A percentile compares a stretch with the other conserved stretches of the same genome.
Evolutionary conservation across 2,888 invertebrate species (phyloP).

Genomic region (Neocrepidodera transversa): DNA sequence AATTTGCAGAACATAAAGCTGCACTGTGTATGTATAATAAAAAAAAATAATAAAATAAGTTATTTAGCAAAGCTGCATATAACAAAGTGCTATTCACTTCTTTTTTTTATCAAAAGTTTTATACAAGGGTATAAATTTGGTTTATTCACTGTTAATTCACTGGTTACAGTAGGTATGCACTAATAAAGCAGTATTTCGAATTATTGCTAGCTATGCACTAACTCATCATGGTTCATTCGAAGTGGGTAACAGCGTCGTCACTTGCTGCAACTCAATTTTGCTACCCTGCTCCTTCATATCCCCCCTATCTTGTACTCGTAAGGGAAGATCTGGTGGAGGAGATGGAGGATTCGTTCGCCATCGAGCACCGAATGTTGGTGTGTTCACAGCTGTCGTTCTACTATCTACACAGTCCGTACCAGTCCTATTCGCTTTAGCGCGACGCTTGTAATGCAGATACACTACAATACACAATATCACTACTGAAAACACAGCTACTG

Average conservation of each 20-base stretch:
- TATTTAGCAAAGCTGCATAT: constrained; percentile 57
- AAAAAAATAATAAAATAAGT: constrained; percentile 54
- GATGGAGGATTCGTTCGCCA: constrained; percentile 50
- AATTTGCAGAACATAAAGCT: constrained; percentile 46
- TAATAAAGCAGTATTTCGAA: constrained; percentile 48
- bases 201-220: constrained; percentile 45
- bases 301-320: constrained; percentile 43
- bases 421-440: constrained; percentile 57
- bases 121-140: constrained; percentile 46
- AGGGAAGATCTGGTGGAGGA: constrained; percentile 40
- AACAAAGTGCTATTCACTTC: constrained; percentile 54
- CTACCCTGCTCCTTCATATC: constrained; percentile 43
- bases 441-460: constrained; percentile 71
- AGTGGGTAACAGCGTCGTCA: constrained; percentile 50
- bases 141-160: constrained; percentile 44
- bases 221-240: constrained; percentile 41
- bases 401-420: constrained; percentile 57
- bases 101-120: constrained; percentile 28
- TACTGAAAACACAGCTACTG: constrained; percentile 73
- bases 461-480: constrained; percentile 73
- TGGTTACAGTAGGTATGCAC: constrained; percentile 45
- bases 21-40: constrained; percentile 42
- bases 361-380: constrained; percentile 56
- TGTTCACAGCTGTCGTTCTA: constrained; percentile 42
- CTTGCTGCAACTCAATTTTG: constrained; percentile 51